Evolutionary conservation across 2,797 vertebrate species (phyloP), one percentile per base, ranked within the genome.

Genomic region (Fratercula arctica): DNA sequence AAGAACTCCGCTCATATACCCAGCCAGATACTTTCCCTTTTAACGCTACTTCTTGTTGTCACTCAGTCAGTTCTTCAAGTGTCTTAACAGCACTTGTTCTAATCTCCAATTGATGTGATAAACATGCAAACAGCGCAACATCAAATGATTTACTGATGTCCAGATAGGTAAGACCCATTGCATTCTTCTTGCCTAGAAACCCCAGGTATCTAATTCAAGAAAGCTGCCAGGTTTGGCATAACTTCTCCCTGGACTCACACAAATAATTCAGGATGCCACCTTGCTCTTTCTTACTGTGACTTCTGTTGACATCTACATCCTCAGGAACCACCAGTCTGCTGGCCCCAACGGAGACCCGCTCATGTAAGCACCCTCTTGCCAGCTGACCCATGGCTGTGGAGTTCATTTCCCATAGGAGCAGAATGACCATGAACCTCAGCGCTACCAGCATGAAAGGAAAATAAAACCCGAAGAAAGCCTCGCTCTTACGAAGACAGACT

Each of bases 11-110:
- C 81, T 91, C 72, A 11, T 50, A 48, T 10, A 70, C 25, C 81
- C 78, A 72, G 89, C 78, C 96, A 93, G 84, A 92, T 16, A 66
- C 56, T 85, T 87, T 39, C 79, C 48, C 64, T 75, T 80, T 48
- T 56, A 35, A 51, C 3, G 17, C 35, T 92, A 21, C 41, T 88
- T 48, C 0, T 13, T 67, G 6, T 33, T 72, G 67, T 90, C 28
- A 1, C 41, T 80, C 89, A 25, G 25, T 43, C n/a, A 24, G 20
- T 37, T 89, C 88, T 85, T 64, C 45, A 45, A 53, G 50, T 0
- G 0, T 53, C 74, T 21, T 72, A 85, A 46, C 13, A 45, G 45
- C 21, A 41, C 25, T 68, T 9, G 0, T n/a, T 85, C 46, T 74
- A 17, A 25, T 33, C 92, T 85, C 45, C 57, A 61, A 3, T 70